Percentiles rank a stretch among this genome's conserved stretches.
Evolutionary conservation across 2,113 vertebrate genomes (phyloP).

Genomic region (Bos indicus): DNA sequence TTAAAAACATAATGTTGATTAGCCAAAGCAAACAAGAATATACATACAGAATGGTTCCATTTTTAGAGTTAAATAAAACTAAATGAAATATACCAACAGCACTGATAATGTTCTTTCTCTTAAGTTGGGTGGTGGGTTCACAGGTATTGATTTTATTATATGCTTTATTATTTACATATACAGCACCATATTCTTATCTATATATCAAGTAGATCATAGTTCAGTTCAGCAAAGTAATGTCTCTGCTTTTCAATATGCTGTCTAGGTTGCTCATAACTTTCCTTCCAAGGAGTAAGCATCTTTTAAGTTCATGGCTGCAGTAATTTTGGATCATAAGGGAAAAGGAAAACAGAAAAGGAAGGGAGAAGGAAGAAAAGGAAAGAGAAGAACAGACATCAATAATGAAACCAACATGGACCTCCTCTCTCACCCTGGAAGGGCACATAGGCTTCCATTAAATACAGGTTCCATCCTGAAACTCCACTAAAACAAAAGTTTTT

Average conservation of each 20-base stretch:
- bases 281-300: no score
- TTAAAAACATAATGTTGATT: neutral
- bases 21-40: conserved; percentile 19
- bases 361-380: neutral
- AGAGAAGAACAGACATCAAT: neutral
- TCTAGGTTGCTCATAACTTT: no score
- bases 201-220: neutral
- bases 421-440: neutral
- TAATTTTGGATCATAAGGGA: neutral
- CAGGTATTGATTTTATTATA: conserved; percentile 27
- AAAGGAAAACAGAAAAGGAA: neutral
- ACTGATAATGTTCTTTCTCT: neutral
- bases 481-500: conserved; percentile 2
- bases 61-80: conserved; percentile 7
- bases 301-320: no score
- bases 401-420: neutral
- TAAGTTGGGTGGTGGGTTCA: neutral
- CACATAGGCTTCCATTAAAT: neutral
- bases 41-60: neutral
- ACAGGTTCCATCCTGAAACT: neutral
- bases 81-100: neutral
- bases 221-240: no score
- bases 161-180: neutral
- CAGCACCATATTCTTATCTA: neutral
- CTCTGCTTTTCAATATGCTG: no score